These are phyloP conservation scores for Drosophila tristis DNA, from an alignment of 1,140 invertebrate genomes.

Conservation along the genomic window DNA sequence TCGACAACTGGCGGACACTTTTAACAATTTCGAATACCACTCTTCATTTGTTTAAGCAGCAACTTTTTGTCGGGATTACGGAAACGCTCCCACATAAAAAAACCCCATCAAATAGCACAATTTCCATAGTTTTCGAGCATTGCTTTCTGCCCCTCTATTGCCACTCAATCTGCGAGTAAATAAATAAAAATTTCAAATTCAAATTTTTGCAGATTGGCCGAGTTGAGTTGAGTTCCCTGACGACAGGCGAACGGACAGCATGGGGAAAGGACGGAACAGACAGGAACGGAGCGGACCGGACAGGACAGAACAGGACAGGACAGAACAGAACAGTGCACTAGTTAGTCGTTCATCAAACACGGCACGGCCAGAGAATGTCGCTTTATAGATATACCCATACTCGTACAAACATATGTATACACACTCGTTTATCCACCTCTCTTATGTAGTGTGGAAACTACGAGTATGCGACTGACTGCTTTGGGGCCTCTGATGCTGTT, in stretches of 20 bases:
- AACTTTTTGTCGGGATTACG: conserved; percentile 39
- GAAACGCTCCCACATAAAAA: background rate
- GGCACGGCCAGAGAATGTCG: conserved; percentile 35
- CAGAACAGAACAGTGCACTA: conserved; percentile 40
- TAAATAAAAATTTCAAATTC: conserved; percentile 82
- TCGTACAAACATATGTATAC: conserved; percentile 16
- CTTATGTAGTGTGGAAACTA: conserved; percentile 8
- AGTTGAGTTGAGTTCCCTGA: conserved; percentile 57
- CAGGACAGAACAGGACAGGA: background rate
- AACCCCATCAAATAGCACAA: conserved; percentile 27
- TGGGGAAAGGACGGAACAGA: background rate
- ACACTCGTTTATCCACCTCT: conserved; percentile 24
- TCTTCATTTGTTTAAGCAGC: conserved; percentile 78
- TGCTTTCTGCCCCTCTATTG: conserved; percentile 9
- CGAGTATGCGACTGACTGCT: conserved; percentile 19
- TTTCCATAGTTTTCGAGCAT: conserved; percentile 8
- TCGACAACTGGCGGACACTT: conserved; percentile 42
- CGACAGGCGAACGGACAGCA: conserved; percentile 33
- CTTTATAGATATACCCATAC: conserved; percentile 12
- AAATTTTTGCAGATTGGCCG: conserved; percentile 77
- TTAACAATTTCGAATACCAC: conserved; percentile 41
- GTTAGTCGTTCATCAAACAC: conserved; percentile 72
- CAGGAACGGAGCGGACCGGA: conserved; percentile 13
- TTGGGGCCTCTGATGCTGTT: conserved; percentile 11
- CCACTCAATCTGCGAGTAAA: conserved; percentile 51